Evolutionary conservation across 2,888 invertebrate species (phyloP), one percentile per base, ranked within the genome.

Genomic region (Sinodicranocentrus sp.): DNA sequence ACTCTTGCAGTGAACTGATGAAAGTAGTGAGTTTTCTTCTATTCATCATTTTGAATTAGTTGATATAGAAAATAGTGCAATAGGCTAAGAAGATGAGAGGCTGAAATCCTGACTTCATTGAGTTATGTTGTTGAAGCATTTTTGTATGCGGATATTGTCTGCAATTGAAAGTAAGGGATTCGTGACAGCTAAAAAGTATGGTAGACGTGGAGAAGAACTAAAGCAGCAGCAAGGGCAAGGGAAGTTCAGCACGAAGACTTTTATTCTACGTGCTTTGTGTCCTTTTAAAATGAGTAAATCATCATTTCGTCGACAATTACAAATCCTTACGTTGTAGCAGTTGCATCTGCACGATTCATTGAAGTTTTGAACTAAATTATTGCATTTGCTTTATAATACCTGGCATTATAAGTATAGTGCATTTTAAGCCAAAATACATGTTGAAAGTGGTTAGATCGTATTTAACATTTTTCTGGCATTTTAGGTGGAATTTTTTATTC

Each of bases 11-110:
- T 52, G 44, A 39, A 76, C 28, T 65, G 54, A 76, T 65, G 65
- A 76, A 76, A 76, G 43, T 76, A 65, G 65, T 71, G 39, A 39
- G 25, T 68, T 68, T 65, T 44, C 65, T 68, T 25, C 54, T 54
- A 65, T 76, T 75, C 75, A 67, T 76, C 65, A 65, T 28, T 61
- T 26, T 61, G 61, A 61, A 61, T 61, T 28, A 61, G 61, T 23
- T 23, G 25, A 57, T 23, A 57, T 33, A 33, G 33, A 33, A 33
- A 6, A 33, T 3, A 10, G 8, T 52, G 19, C 52, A 52, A 6
- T 17, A 19, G 52, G 54, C 21, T 10, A 25, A 57, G 10, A 33
- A 10, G 3, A 33, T n/a, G n/a, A n/a, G n/a, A n/a, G n/a, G n/a
- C n/a, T n/a, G n/a, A n/a, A n/a, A n/a, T n/a, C n/a, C n/a, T n/a